phyloP scores from a whole-genome alignment of 2,797 vertebrate genomes.

The Trematomus bernacchii region DNA sequence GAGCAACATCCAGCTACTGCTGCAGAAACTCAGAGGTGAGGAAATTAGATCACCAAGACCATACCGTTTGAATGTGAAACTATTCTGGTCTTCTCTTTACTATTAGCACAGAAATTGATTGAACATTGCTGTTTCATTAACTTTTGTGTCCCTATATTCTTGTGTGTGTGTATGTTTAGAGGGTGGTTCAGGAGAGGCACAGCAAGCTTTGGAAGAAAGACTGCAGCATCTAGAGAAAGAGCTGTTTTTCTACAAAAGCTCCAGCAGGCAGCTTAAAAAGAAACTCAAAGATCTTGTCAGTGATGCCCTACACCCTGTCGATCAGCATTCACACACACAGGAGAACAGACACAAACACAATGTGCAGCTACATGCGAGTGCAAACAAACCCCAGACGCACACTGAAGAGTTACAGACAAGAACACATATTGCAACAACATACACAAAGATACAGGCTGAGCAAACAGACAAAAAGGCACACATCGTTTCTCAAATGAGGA shows the following conservation, averaged over 20 bases:
- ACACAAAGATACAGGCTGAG: slow-evolving; percentile 58
- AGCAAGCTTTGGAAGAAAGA: slow-evolving; percentile 78
- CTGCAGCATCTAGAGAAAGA: slow-evolving; percentile 92
- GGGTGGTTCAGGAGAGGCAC: slow-evolving; percentile 42
- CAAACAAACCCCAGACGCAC: slow-evolving; percentile 12
- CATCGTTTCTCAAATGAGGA: background rate
- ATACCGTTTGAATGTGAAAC: rapidly evolving
- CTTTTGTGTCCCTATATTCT: background rate
- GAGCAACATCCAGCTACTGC: slow-evolving; percentile 86
- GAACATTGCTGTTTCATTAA: slow-evolving; percentile 5
- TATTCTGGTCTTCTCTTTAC: background rate
- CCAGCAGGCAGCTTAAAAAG: slow-evolving; percentile 90
- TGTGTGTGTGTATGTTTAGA: slow-evolving; percentile 57
- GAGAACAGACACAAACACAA: slow-evolving; percentile 28
- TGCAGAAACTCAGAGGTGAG: slow-evolving; percentile 88
- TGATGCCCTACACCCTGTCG: slow-evolving; percentile 53
- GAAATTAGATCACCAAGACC: background rate
- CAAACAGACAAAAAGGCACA: slow-evolving; percentile 27
- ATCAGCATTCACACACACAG: slow-evolving; percentile 48
- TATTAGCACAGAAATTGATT: background rate
- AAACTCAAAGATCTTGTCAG: slow-evolving; percentile 84
- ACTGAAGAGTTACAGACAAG: slow-evolving; percentile 28
- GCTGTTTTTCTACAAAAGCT: slow-evolving; percentile 94
- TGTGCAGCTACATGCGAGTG: background rate
- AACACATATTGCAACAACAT: slow-evolving; percentile 42